Evolutionary conservation across 2,888 invertebrate species (phyloP), one percentile per base, ranked within the genome.

Genomic region (Megamerina dolium): DNA sequence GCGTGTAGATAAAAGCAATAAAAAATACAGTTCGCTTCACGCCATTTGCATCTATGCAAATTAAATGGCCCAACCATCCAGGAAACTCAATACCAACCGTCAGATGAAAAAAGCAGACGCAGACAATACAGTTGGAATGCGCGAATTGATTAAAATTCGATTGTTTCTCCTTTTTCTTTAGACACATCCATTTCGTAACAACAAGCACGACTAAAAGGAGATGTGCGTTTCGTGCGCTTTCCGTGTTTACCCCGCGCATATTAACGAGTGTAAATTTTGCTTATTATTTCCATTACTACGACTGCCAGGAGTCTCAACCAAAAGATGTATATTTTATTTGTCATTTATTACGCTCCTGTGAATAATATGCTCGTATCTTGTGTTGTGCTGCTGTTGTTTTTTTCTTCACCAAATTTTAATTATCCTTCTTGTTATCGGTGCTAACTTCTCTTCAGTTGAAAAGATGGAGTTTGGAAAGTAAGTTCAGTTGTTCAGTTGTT

Each of bases 111-210:
- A 13, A 13, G 17, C 13, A 36, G 16, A 20, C 37, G 43, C 43
- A 43, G 31, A 39, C 12, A 58, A 59, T 47, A 50, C 51, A n/a
- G n/a, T n/a, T n/a, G n/a, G n/a, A n/a, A n/a, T n/a, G 52, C 52
- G 57, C 57, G 66, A 64, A 69, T 68, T 69, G 69, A 68, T 68
- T 68, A 66, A 67, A 68, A 68, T 68, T 69, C 68, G 65, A 68
- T 66, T 64, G 63, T 60, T 64, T 60, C 61, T 58, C 55, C 58
- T 58, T 56, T 55, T 60, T 58, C 56, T 57, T 59, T 52, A 8
- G 8, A 23, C 23, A 8, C 23, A 43, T 43, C 41, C 43, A 41
- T 58, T 60, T 19, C 9, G 27, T 27, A 13, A n/a, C 27, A 3
- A 3, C 10, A 13, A 3, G 27, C 3, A 27, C 27, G 27, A n/a